These are phyloP conservation scores for Epinotia nisella DNA, from an alignment of 2,888 invertebrate species.

Conservation along the genomic window DNA sequence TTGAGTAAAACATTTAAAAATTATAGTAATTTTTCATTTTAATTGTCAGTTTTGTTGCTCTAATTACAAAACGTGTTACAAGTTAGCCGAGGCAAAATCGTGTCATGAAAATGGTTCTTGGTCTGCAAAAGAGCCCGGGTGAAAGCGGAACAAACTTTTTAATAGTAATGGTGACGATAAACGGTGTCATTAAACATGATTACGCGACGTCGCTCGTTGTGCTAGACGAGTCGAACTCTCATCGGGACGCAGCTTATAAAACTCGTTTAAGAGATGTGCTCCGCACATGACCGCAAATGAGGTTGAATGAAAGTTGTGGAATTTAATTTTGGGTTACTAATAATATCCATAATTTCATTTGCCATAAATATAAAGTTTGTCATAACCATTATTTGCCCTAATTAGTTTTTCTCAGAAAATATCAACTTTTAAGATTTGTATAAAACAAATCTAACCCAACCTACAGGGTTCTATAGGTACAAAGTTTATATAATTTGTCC, in stretches of 20 bases:
- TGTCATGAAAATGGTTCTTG: constrained; percentile 44
- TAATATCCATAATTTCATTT: no score
- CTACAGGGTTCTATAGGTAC: no score
- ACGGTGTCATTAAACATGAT: constrained; percentile 64
- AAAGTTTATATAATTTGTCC: no score
- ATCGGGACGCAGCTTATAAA: constrained; percentile 62
- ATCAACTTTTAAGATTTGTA: no score
- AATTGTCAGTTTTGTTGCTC: constrained; percentile 15
- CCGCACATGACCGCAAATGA: constrained; percentile 43
- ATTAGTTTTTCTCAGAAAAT: no score
- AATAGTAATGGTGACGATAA: constrained; percentile 70
- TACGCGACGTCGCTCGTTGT: constrained; percentile 51
- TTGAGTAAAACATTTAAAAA: background rate
- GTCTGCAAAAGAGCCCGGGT: constrained; percentile 49
- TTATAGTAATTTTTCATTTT: background rate
- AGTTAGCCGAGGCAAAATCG: constrained; percentile 3
- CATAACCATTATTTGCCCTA: no score
- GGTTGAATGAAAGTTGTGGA: background rate
- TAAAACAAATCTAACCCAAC: no score
- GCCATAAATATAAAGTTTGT: no score
- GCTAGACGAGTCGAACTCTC: constrained; percentile 58
- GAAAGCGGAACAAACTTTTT: constrained; percentile 65
- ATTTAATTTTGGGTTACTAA: no score
- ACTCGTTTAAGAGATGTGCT: constrained; percentile 59
- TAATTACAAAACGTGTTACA: constrained; percentile 34